Evolutionary conservation across 1,140 invertebrate genomes (phyloP), one percentile per base, ranked within the genome.

Genomic region (Pygmarrhopalites habei): DNA sequence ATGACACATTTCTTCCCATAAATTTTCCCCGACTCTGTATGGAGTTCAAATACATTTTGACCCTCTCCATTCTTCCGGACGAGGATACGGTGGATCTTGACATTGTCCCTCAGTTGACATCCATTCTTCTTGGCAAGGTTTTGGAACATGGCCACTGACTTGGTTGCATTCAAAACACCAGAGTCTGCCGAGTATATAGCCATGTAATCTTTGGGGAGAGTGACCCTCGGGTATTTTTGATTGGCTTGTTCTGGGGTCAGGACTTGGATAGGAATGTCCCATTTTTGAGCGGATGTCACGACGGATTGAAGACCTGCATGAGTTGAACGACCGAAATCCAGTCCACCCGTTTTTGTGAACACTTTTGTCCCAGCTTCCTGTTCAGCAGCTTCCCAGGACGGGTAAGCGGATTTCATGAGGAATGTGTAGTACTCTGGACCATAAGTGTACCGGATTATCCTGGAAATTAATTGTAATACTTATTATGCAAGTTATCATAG

Each of bases 381-480:
- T 62, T 70, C 69, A 7, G 63, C 65, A 39, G 61, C 32, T 10
- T n/a, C 44, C 69, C 69, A 70, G 19, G 65, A 51, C 19, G 60
- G 57, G 28, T 63, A 67, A 4, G 62, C 47, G 3, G 59, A 53
- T 1, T 25, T n/a, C 69, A 70, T 70, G 2, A 70, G 23, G 2
- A 23, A 21, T 2, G 69, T 67, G 29, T 67, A 67, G 41, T 60
- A 39, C 2, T 67, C 69, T 58, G 67, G 46, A 0, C 51, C 28
- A 53, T 70, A 70, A 1, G 66, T 70, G 7, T 5, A 46, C 10
- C 69, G 52, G 17, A 53, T 70, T 25, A 70, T 70, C 57, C 69
- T 70, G 43, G n/a, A n/a, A n/a, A n/a, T n/a, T n/a, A n/a, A n/a
- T n/a, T n/a, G n/a, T n/a, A n/a, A n/a, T n/a, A n/a, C n/a, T n/a